Evolutionary conservation across 2,797 vertebrate genomes (phyloP), one percentile per base, ranked within the genome.

Genomic region (Xenentodon cancila): DNA sequence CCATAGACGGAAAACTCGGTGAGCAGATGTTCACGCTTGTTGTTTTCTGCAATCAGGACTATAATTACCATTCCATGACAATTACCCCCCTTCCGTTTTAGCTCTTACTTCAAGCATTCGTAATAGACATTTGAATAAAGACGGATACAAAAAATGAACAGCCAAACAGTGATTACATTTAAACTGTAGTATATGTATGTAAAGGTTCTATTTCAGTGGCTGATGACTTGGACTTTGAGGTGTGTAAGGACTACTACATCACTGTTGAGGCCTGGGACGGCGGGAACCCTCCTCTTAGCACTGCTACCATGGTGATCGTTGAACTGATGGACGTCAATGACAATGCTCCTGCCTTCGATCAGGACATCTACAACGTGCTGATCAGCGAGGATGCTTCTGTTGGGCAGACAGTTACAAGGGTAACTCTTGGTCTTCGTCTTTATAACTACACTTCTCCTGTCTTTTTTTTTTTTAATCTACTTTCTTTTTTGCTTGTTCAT

Each of bases 321-420:
- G 96, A 97, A 3, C 92, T 99, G 16, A 97, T 97, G 3, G 98
- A 99, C 40, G 92, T 99, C 81, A 99, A 99, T 9, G 97, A 99
- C 85, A 98, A 99, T 9, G 91, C 92, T 13, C 97, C 98, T 0
- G 79, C 91, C 51, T 99, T 99, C 77, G 96, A 92, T 79, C 95
- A 96, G 45, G 94, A 95, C 46, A 93, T 95, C 50, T 99, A 99
- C 80, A 96, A 95, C 0, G 92, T 96, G 1, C 92, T 98, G 7
- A 84, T 99, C 88, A 93, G 96, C 42, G 97, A 99, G 84, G 97
- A 99, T 5, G 93, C 95, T 0, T 46, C 93, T 1, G 92, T 97
- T 1, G 97, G 98, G 37, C 95, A 97, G 42, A 88, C 95, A 0
- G 89, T 99, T 65, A 92, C 95, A 1, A 94, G 89, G 75, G 97